phyloP scores from a whole-genome alignment of 2,113 vertebrate genomes.

The Sander vitreus region DNA sequence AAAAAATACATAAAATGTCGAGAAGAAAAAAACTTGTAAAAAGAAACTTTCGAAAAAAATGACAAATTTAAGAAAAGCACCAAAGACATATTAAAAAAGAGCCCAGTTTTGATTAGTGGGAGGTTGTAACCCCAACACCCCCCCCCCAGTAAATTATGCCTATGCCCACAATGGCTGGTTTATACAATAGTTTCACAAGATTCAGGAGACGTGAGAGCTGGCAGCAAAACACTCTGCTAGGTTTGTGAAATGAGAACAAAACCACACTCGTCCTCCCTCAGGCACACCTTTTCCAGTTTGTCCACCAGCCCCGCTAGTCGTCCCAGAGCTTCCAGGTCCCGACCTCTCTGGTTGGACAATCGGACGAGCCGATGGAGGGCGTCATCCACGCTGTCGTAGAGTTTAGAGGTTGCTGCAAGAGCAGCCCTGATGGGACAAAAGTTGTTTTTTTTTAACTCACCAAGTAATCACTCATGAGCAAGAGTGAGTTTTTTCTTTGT shows the following conservation, averaged over 20 bases:
- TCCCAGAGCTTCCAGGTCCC: slow-evolving; percentile 85
- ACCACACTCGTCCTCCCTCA: not conserved
- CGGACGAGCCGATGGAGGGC: slow-evolving; percentile 90
- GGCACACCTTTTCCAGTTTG: slow-evolving; percentile 84
- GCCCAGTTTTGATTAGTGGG: too few species aligned
- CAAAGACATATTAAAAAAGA: too few species aligned
- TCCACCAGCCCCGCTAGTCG: slow-evolving; percentile 76
- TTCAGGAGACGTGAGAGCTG: too few species aligned
- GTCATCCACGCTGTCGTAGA: slow-evolving; percentile 89
- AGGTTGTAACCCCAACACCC: too few species aligned
- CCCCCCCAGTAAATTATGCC: too few species aligned
- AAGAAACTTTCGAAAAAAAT: too few species aligned
- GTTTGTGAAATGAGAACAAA: not conserved
- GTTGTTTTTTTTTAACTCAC: not conserved
- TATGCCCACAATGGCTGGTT: too few species aligned
- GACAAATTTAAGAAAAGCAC: too few species aligned
- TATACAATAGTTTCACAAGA: not conserved
- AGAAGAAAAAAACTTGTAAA: too few species aligned
- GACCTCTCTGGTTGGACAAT: slow-evolving; percentile 88
- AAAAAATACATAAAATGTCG: too few species aligned
- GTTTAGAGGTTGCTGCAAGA: slow-evolving; percentile 80
- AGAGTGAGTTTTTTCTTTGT: too few species aligned
- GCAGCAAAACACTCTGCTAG: not conserved
- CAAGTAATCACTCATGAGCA: not conserved
- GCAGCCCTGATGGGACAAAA: slow-evolving; percentile 80